phyloP scores from a whole-genome alignment of 2,797 vertebrate genomes.

The Jordanella pulchra region DNA sequence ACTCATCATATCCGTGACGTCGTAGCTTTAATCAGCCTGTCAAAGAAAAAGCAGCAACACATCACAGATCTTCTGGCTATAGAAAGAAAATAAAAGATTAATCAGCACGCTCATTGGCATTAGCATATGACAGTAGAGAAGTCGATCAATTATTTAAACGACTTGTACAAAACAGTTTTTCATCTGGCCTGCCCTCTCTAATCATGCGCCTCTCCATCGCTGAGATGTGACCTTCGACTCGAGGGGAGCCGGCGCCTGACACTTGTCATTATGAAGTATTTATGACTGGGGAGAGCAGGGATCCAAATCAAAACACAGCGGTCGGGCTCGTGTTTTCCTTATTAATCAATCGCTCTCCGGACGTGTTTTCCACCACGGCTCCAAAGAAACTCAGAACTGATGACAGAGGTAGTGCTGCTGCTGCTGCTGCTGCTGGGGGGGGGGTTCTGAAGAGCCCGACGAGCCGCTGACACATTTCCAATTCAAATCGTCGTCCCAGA shows the following conservation, averaged over 20 bases:
- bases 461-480: slow-evolving; percentile 76
- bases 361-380: slow-evolving; percentile 71
- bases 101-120: slow-evolving; percentile 62
- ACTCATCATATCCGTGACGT: slow-evolving; percentile 21
- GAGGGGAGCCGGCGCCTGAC: slow-evolving; percentile 77
- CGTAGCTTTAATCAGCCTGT: slow-evolving; percentile 20
- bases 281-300: slow-evolving; percentile 71
- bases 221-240: slow-evolving; percentile 78
- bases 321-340: slow-evolving; percentile 65
- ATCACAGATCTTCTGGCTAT: slow-evolving; percentile 37
- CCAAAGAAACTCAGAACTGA: slow-evolving; percentile 77
- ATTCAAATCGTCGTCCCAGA: slow-evolving; percentile 79
- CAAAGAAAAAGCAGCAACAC: slow-evolving; percentile 39
- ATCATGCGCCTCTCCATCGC: slow-evolving; percentile 64
- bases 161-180: slow-evolving; percentile 75
- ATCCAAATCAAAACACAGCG: slow-evolving; percentile 74
- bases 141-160: slow-evolving; percentile 77
- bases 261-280: slow-evolving; percentile 82
- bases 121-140: slow-evolving; percentile 68
- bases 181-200: slow-evolving; percentile 69
- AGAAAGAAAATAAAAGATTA: slow-evolving; percentile 55
- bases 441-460: slow-evolving; percentile 65
- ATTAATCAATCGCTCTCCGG: slow-evolving; percentile 70
- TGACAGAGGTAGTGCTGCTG: slow-evolving; percentile 77
- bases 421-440: too few species aligned